Conservation (phyloP, 1,140 invertebrate species). For the Alviniconcha marisindica region DNA sequence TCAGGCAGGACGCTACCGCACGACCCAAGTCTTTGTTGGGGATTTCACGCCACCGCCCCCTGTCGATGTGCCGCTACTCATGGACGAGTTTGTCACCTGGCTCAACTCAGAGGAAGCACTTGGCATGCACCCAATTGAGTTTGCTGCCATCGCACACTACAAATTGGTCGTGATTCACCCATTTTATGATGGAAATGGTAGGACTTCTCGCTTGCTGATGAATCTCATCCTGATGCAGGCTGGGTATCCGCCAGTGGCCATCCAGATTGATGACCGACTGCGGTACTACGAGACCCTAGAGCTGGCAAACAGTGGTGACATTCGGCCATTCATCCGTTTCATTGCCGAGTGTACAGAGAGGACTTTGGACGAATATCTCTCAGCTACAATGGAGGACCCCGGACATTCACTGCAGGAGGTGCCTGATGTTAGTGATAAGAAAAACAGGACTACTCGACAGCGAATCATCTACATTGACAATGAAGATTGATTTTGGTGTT, state of each 20-base stretch:
- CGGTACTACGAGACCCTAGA: constrained; percentile 89
- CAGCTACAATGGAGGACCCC: constrained; percentile 55
- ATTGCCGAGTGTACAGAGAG: constrained; percentile 95
- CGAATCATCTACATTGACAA: constrained; percentile 35
- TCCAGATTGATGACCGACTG: constrained; percentile 91
- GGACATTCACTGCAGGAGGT: background rate
- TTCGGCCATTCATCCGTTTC: constrained; percentile 92
- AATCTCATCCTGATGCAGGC: constrained; percentile 98
- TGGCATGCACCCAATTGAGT: constrained; percentile 82
- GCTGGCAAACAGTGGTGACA: constrained; percentile 85
- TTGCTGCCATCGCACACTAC: constrained; percentile 96
- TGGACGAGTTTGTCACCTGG: constrained; percentile 94
- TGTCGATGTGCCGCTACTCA: constrained; percentile 86
- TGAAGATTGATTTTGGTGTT: no score
- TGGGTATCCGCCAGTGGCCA: constrained; percentile 97
- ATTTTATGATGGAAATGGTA: constrained; percentile 88
- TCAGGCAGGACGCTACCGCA: constrained; percentile 77
- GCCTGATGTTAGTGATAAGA: background rate
- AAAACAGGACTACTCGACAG: constrained; percentile 2
- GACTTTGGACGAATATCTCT: constrained; percentile 90
- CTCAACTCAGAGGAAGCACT: constrained; percentile 89
- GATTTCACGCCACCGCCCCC: constrained; percentile 92
- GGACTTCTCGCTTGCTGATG: constrained; percentile 96
- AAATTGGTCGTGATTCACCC: constrained; percentile 96
- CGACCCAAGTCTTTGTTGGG: constrained; percentile 85